Evolutionary conservation across 1,140 invertebrate species (phyloP).

Genomic region (Periplaneta americana): DNA sequence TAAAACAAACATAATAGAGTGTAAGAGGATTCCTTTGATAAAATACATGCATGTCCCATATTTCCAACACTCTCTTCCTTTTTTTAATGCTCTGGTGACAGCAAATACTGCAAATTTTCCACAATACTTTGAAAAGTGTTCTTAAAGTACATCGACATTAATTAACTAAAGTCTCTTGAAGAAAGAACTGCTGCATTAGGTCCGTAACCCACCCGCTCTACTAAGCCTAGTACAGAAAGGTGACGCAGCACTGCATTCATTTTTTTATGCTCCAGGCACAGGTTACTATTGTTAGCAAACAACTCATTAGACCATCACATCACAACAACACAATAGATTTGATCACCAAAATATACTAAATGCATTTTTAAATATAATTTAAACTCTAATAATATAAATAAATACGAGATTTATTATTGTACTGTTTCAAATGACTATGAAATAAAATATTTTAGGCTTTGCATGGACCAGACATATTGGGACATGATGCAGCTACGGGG

Average conservation of each 20-base stretch:
- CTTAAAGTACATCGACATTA: neutral
- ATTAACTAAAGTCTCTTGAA: neutral
- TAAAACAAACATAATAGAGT: neutral
- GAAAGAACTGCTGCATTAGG: neutral
- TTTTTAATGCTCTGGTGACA: neutral
- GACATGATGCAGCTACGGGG: neutral
- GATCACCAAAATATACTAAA: neutral
- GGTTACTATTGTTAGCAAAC: neutral
- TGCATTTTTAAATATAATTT: conserved; percentile 2
- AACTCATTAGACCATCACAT: neutral
- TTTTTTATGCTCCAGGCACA: neutral
- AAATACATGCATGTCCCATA: neutral
- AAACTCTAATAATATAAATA: neutral
- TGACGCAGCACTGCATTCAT: neutral
- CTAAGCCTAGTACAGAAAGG: neutral
- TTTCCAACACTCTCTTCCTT: too few species aligned
- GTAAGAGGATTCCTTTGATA: neutral
- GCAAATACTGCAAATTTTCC: neutral
- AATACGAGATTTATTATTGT: neutral
- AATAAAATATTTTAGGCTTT: neutral
- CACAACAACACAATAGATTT: neutral
- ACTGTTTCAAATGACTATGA: conserved; percentile 1
- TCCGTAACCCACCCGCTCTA: neutral
- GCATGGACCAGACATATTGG: neutral
- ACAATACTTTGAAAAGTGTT: neutral